Conservation (phyloP, 2,797 vertebrate species). For the Rhabdophis nuchalis region DNA sequence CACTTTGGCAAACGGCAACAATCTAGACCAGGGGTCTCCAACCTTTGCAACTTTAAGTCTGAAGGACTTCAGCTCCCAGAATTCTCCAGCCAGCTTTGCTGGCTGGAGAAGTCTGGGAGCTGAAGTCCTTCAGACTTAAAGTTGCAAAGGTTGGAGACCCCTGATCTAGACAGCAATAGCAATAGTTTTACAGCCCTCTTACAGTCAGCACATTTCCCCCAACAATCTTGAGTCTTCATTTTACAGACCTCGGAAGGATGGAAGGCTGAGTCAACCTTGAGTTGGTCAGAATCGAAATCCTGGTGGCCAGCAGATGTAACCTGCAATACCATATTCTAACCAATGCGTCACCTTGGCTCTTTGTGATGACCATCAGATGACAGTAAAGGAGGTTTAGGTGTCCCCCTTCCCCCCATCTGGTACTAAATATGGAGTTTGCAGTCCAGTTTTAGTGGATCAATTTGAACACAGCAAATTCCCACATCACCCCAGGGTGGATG, state of each 20-base stretch:
- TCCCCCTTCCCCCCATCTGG: background rate
- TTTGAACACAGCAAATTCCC: background rate
- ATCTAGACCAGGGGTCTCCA: no score
- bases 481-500: rapidly evolving
- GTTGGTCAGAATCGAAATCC: no score
- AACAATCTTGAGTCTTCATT: background rate
- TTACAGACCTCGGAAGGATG: background rate
- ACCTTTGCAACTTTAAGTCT: no score
- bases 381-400: background rate
- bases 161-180: background rate
- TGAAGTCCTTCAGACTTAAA: no score
- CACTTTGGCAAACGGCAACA: background rate
- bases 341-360: no score
- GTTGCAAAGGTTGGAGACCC: no score
- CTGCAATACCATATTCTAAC: no score
- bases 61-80: no score
- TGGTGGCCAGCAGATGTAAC: no score
- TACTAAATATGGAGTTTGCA: background rate
- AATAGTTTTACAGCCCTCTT: background rate
- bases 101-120: no score
- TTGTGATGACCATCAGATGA: background rate
- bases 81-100: no score
- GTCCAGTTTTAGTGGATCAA: background rate
- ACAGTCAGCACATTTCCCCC: background rate
- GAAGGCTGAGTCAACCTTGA: background rate